Conservation (phyloP, 2,113 vertebrate species). For the Nothobranchius furzeri region DNA sequence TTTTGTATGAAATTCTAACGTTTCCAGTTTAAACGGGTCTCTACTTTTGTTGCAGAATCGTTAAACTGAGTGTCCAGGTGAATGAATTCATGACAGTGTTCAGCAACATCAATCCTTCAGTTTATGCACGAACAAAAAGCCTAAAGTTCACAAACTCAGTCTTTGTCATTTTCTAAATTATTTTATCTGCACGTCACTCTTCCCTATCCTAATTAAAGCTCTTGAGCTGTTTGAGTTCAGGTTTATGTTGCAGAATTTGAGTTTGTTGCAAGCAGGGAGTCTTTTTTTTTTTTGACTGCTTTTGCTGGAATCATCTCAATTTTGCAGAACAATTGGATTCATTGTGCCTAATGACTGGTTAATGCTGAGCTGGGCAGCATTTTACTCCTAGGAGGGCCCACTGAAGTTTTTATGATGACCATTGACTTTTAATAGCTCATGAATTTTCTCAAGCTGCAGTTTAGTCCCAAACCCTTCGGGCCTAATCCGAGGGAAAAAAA, state of each 20-base stretch:
- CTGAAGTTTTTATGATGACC: not conserved
- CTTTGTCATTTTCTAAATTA: too few relatives aligned
- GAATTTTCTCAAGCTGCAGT: not conserved
- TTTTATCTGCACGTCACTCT: too few relatives aligned
- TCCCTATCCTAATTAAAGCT: too few relatives aligned
- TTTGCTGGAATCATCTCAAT: not conserved
- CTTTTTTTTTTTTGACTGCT: not conserved
- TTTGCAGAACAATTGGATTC: not conserved
- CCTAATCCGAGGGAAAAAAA: conserved; percentile 6
- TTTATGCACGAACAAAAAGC: too few relatives aligned
- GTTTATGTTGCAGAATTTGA: not conserved
- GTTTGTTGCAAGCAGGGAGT: not conserved
- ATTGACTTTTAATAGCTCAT: not conserved
- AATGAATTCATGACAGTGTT: too few relatives aligned
- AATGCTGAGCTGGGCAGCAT: not conserved
- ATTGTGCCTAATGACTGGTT: not conserved
- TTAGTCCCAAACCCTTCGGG: conserved; percentile 5
- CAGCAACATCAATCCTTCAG: too few relatives aligned
- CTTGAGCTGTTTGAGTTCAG: not conserved
- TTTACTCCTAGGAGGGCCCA: not conserved
- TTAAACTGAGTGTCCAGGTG: too few relatives aligned
- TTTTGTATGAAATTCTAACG: too few relatives aligned
- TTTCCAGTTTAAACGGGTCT: too few relatives aligned
- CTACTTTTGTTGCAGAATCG: too few relatives aligned
- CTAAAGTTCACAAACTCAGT: too few relatives aligned